Base-by-base conservation (phyloP, 2,113 vertebrate genomes). In the Microtus pennsylvanicus region DNA sequence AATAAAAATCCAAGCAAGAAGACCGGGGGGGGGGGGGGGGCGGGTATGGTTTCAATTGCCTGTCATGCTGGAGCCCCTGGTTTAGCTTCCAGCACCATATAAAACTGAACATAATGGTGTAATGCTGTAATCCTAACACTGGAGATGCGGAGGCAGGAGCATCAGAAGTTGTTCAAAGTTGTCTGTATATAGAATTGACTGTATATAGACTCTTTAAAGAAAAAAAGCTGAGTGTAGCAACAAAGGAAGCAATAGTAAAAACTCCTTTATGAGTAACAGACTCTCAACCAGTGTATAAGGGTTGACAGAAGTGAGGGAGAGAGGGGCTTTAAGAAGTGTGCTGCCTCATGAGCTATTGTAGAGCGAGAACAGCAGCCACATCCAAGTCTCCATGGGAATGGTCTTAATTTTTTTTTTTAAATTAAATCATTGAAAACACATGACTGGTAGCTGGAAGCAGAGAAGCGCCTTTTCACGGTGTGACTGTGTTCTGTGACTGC, bases 11-110 rank as follows among this genome's bases (percentile, higher is more conserved):
- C 67, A 86, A 21, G 26, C 42, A 22, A 45, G 61, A 86, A 13
- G 82, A 47, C 9, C 2, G 8, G 58, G 14, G 2, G 4, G 1
- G 35, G 19, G 14, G 4, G 8, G 58, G 14, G 2, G 3, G 1
- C 55, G n/a, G n/a, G 38, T 42, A 0, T 45, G 42, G 19, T 58
- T 47, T 85, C 38, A 47, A 9, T 67, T 67, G 61, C 82, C 61
- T 30, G 65, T 16, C 28, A 0, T 33, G 38, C 61, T 42, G 26
- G 14, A 52, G 28, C 28, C 77, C 45, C 38, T 30, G 9, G 28
- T 33, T 67, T 47, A 33, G 61, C 28, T 86, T 5, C 61, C 61
- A 65, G 14, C 5, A 7, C 38, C 58, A 19, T 45, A 16, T 33
- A 67, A 67, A 67, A 67, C 61, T 58, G 58, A 47, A 4, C 28